Conservation (phyloP, 2,113 vertebrate genomes). For the Rhinolophus sinicus region DNA sequence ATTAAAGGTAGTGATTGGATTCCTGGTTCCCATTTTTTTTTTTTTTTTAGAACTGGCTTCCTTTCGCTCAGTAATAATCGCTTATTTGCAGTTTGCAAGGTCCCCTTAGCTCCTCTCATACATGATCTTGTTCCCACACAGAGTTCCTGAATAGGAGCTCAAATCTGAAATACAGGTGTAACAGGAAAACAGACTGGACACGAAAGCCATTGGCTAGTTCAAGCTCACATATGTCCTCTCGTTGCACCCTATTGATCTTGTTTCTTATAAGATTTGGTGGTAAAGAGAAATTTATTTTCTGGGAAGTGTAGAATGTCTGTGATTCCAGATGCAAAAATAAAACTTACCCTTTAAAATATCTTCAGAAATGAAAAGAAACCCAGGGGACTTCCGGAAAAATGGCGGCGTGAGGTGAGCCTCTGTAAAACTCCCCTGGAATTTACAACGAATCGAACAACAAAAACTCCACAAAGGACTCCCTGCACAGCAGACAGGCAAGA, state of each 20-base stretch:
- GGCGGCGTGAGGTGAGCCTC: too few relatives aligned
- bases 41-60: not conserved
- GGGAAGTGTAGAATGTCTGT: not conserved
- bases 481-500: too few relatives aligned
- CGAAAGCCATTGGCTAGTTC: not conserved
- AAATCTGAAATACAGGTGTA: not conserved
- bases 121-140: not conserved
- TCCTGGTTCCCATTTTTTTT: not conserved
- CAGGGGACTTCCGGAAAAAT: too few relatives aligned
- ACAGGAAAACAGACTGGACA: not conserved
- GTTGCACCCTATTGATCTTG: not conserved
- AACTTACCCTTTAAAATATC: not conserved
- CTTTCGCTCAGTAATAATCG: not conserved
- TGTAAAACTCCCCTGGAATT: too few relatives aligned
- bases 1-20: not conserved
- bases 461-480: too few relatives aligned
- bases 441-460: too few relatives aligned
- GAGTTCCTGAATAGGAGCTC: not conserved
- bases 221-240: not conserved
- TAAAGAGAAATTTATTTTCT: not conserved
- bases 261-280: not conserved
- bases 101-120: not conserved
- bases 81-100: not conserved
- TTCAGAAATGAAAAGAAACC: conserved; percentile 40
- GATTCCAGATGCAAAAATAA: conserved; percentile 50